Evolutionary conservation across 2,888 invertebrate species (phyloP).

Genomic region (Drosophila testacea): DNA sequence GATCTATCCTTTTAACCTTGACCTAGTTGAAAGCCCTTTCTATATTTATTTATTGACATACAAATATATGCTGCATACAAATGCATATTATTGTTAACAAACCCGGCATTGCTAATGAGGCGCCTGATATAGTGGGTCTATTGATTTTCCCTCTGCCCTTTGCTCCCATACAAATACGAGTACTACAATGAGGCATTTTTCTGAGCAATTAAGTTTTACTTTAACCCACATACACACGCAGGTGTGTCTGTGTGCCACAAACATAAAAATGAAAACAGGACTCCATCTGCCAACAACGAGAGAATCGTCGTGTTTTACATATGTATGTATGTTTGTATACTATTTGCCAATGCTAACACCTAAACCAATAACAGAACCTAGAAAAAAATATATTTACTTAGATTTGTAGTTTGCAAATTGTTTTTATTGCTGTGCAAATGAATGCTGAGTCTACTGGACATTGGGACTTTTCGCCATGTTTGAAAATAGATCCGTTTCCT

Average conservation of each 20-base stretch:
- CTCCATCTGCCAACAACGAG: slow-evolving; percentile 34
- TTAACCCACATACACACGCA: slow-evolving; percentile 45
- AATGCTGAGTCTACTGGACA: slow-evolving; percentile 2
- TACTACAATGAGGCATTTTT: slow-evolving; percentile 32
- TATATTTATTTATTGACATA: slow-evolving; percentile 13
- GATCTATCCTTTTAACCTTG: slow-evolving; percentile 57
- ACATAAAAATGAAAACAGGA: slow-evolving; percentile 33
- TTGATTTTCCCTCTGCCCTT: slow-evolving; percentile 63
- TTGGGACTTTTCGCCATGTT: slow-evolving; percentile 48
- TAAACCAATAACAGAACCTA: slow-evolving; percentile 10
- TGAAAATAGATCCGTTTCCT: slow-evolving; percentile 38
- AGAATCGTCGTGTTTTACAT: slow-evolving; percentile 11
- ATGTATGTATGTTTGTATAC: slow-evolving; percentile 33
- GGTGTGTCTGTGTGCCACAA: slow-evolving; percentile 2
- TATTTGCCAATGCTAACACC: not conserved
- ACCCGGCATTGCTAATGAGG: slow-evolving; percentile 11
- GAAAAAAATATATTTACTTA: slow-evolving; percentile 1
- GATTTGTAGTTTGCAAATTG: slow-evolving; percentile 6
- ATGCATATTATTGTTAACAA: slow-evolving; percentile 11
- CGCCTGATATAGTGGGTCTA: slow-evolving; percentile 39
- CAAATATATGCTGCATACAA: slow-evolving; percentile 6
- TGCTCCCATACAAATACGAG: slow-evolving; percentile 14
- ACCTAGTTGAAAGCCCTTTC: slow-evolving; percentile 36
- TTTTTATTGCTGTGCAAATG: slow-evolving; percentile 10
- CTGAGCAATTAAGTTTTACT: slow-evolving; percentile 59